A percentile compares a stretch with the other conserved stretches of the same genome.
phyloP scores from a whole-genome alignment of 2,797 vertebrate genomes.

The Periophthalmus magnuspinnatus region DNA sequence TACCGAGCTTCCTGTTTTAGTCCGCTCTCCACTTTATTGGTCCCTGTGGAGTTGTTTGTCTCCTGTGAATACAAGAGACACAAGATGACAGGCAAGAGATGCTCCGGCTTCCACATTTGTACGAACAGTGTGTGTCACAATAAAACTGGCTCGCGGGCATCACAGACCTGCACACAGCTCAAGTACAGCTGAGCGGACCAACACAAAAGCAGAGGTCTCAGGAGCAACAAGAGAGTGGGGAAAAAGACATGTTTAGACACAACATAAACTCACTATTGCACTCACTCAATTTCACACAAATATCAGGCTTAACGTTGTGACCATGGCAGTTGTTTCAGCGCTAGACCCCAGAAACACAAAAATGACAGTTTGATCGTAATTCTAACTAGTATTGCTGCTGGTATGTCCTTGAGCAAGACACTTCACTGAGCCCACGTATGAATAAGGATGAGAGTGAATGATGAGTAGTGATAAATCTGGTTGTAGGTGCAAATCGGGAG shows the following conservation, averaged over 20 bases:
- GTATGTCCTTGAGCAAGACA: background rate
- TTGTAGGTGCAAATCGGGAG: background rate
- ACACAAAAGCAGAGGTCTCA: slow-evolving; percentile 7
- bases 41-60: slow-evolving; percentile 40
- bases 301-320: background rate
- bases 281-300: no score
- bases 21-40: slow-evolving; percentile 42
- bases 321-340: background rate
- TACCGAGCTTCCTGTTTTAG: slow-evolving; percentile 19
- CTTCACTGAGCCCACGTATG: background rate
- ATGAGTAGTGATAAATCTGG: no score
- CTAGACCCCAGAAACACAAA: background rate
- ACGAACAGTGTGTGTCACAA: slow-evolving; percentile 35
- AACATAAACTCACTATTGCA: background rate
- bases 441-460: no score
- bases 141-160: slow-evolving; percentile 18
- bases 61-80: slow-evolving; percentile 29
- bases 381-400: background rate
- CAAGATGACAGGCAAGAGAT: slow-evolving; percentile 32
- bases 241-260: slow-evolving; percentile 14
- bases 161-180: slow-evolving; percentile 5
- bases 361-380: background rate
- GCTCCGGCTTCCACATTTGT: slow-evolving; percentile 34
- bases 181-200: slow-evolving; percentile 24
- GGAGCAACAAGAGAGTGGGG: background rate